phyloP scores from a whole-genome alignment of 2,113 vertebrate genomes.

The Cisticola juncidis region DNA sequence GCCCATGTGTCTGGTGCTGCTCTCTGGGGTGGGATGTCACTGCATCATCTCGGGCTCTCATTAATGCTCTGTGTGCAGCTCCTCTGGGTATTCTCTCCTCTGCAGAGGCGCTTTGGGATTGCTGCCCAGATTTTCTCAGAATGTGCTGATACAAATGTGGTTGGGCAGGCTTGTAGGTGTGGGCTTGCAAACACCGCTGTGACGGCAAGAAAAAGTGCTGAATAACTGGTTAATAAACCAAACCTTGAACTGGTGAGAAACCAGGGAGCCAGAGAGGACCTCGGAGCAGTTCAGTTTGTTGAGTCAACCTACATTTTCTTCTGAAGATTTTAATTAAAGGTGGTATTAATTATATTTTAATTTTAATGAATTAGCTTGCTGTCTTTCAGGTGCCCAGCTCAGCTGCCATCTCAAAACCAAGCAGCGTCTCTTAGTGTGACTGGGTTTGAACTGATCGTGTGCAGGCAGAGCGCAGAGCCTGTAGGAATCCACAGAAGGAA shows the following conservation, averaged over 20 bases:
- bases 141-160: conserved; percentile 63
- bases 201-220: not conserved
- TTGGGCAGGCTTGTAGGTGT: conserved; percentile 57
- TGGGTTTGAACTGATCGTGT: not conserved
- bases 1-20: not conserved
- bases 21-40: not conserved
- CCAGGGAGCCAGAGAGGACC: not conserved
- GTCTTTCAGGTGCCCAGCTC: not conserved
- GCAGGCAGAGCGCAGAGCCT: rapidly evolving
- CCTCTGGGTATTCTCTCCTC: conserved; percentile 29
- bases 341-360: not conserved
- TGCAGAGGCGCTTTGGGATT: conserved; percentile 41
- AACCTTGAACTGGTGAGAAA: not conserved
- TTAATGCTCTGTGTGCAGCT: not conserved
- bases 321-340: not conserved
- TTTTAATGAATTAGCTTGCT: not conserved
- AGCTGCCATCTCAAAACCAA: not conserved
- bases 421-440: not conserved
- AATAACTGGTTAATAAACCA: conserved; percentile 52
- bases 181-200: conserved; percentile 41
- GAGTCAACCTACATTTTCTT: not conserved
- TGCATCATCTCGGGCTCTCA: conserved; percentile 15
- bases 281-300: not conserved
- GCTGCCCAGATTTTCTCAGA: conserved; percentile 55
- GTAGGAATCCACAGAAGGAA: not conserved